A percentile compares a stretch with the other conserved stretches of the same genome.
These are phyloP conservation scores for Laodelphax striatellus DNA, from an alignment of 1,140 invertebrate genomes.

Conservation along the genomic window DNA sequence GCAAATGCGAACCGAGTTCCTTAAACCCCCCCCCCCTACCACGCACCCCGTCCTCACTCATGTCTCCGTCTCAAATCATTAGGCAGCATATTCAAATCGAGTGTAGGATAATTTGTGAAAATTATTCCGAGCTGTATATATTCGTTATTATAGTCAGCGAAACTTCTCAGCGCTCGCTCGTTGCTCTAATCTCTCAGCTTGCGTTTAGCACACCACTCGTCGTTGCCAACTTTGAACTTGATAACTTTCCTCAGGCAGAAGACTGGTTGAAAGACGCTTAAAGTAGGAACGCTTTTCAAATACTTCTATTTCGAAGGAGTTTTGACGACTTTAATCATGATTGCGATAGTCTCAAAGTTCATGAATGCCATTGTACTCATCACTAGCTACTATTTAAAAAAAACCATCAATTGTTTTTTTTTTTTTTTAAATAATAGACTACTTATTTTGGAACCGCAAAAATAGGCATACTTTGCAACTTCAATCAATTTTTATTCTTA, in stretches of 20 bases:
- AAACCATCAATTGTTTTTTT: no score
- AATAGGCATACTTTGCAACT: no score
- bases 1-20: conserved; percentile 10
- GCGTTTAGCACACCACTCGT: background rate
- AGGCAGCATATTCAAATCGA: conserved; percentile 13
- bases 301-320: no score
- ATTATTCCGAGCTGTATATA: conserved; percentile 1
- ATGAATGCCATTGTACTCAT: no score
- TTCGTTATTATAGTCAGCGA: background rate
- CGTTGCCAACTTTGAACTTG: background rate
- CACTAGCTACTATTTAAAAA: no score
- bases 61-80: conserved; percentile 9
- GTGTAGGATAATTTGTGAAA: conserved; percentile 9
- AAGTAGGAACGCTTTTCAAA: no score
- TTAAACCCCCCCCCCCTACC: background rate
- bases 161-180: background rate
- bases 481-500: no score
- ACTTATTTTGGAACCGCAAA: no score
- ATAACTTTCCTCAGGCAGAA: background rate
- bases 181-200: background rate
- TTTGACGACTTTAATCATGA: no score
- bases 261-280: no score
- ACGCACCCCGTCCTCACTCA: background rate
- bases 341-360: no score
- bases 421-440: no score